Conservation (phyloP, 1,140 invertebrate genomes). For the Eurosta solidaginis region DNA sequence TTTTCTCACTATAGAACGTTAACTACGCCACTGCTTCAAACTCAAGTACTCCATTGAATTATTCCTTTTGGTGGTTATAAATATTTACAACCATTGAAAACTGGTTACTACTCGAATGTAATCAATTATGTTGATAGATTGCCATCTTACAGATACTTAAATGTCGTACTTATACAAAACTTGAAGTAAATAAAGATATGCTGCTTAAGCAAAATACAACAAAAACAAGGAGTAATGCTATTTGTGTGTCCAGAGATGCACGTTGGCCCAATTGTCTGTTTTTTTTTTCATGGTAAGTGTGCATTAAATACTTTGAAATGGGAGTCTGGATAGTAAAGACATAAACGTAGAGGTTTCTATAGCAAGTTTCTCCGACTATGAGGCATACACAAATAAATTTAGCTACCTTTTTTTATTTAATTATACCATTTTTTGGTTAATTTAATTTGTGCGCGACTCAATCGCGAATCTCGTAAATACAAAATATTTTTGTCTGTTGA, state of each 20-base stretch:
- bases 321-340: no score
- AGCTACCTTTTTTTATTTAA: not conserved
- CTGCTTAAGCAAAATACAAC: not conserved
- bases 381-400: not conserved
- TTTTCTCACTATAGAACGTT: no score
- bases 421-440: conserved; percentile 5
- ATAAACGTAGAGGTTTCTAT: no score
- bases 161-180: not conserved
- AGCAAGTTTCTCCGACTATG: no score
- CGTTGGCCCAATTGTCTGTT: not conserved
- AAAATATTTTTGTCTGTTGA: not conserved
- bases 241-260: not conserved
- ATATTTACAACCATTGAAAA: conserved; percentile 34
- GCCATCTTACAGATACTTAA: conserved; percentile 32
- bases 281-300: no score
- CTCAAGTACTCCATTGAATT: not conserved
- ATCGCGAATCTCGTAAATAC: not conserved
- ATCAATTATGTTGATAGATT: conserved; percentile 59
- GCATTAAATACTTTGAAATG: no score
- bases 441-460: not conserved
- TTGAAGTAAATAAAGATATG: conserved; percentile 4
- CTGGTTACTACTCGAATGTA: conserved; percentile 57
- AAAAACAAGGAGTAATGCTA: not conserved
- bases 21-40: not conserved
- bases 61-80: not conserved